Base-by-base conservation (phyloP, 2,888 invertebrate genomes). In the Epinotia bilunana region DNA sequence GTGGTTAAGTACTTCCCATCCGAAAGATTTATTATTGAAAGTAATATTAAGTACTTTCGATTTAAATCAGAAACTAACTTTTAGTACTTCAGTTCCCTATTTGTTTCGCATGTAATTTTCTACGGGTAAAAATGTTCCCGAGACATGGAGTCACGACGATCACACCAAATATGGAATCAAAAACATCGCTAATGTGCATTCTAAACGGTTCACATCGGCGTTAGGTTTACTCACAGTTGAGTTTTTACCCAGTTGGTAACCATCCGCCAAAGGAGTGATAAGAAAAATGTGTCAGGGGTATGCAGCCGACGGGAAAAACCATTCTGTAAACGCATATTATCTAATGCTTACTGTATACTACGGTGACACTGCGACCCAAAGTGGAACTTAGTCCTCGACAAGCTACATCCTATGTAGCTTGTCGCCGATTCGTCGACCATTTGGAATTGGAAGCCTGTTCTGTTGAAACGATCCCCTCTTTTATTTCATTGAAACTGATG, bases 191-290 rank as follows among this genome's bases (percentile, higher is more conserved):
- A 67, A 76, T 72, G 72, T 71, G 65, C 62, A 71, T 65, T 65
- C 65, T 75, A 65, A 71, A 75, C 81, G 76, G 81, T 86, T 86
- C 87, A 80, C 86, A 87, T 83, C 87, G 84, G 83, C 84, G 84
- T 84, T 85, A 83, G 80, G 82, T 82, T 83, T 81, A 82, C 83
- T 83, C 82, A 83, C 79, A 81, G 77, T 80, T 74, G 62, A 77
- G 87, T 89, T 88, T 87, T 80, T 87, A 86, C 80, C 81, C 73
- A 86, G 87, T 39, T 9, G 39, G 39, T 87, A 33, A 86, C 79
- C 84, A 86, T 87, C 85, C 86, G 86, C 85, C 82, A 76, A 79
- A 79, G 79, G 79, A 79, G 82, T 81, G 81, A 84, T 82, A 84
- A 82, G 81, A 82, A 77, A 83, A 86, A 83, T 80, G 78, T 80